Evolutionary conservation across 2,797 vertebrate species (phyloP).

Genomic region (Ataeniobius toweri): DNA sequence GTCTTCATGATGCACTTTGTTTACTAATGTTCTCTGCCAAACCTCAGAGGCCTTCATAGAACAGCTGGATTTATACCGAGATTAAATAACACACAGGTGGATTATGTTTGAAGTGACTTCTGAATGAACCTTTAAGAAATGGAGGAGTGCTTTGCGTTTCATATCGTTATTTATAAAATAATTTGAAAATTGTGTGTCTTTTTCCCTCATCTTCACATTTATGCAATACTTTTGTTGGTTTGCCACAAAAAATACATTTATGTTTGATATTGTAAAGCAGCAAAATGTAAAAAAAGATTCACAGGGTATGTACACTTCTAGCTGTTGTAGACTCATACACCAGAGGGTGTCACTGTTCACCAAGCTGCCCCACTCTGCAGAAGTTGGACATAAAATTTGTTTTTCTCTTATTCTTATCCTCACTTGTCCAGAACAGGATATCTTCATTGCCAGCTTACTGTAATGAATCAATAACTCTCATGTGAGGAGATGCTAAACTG

Average conservation of each 20-base stretch:
- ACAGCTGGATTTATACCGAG: neutral
- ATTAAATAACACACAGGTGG: neutral
- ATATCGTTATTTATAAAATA: neutral
- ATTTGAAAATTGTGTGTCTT: neutral
- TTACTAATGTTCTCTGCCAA: neutral
- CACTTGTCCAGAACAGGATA: slow-evolving; percentile 46
- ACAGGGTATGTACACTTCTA: neutral
- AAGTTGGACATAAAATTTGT: slow-evolving; percentile 12
- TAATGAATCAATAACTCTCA: slow-evolving; percentile 59
- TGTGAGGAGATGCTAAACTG: slow-evolving; percentile 57
- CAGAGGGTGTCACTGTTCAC: slow-evolving; percentile 72
- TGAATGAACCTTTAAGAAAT: too few species aligned
- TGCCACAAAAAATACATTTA: neutral
- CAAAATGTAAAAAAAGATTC: neutral
- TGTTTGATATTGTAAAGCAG: neutral
- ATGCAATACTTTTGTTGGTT: too few species aligned
- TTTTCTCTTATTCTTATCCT: slow-evolving; percentile 30
- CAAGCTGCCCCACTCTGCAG: neutral
- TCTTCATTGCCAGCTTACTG: slow-evolving; percentile 38
- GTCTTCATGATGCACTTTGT: neutral
- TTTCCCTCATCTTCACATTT: too few species aligned
- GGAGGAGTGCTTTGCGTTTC: neutral
- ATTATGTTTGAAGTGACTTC: neutral
- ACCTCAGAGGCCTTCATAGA: neutral
- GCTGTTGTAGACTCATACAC: neutral